phyloP scores from a whole-genome alignment of 23 tunicate species.

The Trididemnum miniatum region DNA sequence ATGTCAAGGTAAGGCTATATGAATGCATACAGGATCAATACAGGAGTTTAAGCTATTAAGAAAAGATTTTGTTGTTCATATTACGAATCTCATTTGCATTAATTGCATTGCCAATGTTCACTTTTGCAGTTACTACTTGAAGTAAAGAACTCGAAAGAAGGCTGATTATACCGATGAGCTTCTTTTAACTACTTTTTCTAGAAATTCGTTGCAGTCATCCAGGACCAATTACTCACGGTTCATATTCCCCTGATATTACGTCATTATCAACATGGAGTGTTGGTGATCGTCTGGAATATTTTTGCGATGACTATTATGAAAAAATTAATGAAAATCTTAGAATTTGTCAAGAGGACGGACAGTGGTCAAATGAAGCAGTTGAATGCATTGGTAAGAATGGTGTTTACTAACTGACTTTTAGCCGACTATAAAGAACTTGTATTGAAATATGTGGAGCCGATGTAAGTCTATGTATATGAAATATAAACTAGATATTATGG shows the following conservation, averaged over 20 bases:
- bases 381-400: conserved; percentile 45
- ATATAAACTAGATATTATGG: too few species aligned
- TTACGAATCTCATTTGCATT: too few species aligned
- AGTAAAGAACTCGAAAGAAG: too few species aligned
- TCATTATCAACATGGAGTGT: not conserved
- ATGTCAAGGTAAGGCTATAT: conserved; percentile 55
- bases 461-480: too few species aligned
- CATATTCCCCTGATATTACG: not conserved
- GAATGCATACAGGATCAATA: too few species aligned
- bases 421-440: not conserved
- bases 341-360: conserved; percentile 21
- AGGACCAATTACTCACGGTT: not conserved
- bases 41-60: too few species aligned
- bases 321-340: conserved; percentile 12
- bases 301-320: conserved; percentile 27
- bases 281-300: not conserved
- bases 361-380: conserved; percentile 47
- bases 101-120: too few species aligned
- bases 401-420: not conserved
- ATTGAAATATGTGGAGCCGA: too few species aligned
- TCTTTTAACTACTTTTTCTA: too few species aligned
- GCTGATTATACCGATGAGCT: too few species aligned
- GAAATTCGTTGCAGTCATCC: conserved; percentile 26
- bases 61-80: too few species aligned
- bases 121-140: too few species aligned